Base-by-base conservation (phyloP, 2,888 invertebrate genomes). In the Drosophila tanythrix region DNA sequence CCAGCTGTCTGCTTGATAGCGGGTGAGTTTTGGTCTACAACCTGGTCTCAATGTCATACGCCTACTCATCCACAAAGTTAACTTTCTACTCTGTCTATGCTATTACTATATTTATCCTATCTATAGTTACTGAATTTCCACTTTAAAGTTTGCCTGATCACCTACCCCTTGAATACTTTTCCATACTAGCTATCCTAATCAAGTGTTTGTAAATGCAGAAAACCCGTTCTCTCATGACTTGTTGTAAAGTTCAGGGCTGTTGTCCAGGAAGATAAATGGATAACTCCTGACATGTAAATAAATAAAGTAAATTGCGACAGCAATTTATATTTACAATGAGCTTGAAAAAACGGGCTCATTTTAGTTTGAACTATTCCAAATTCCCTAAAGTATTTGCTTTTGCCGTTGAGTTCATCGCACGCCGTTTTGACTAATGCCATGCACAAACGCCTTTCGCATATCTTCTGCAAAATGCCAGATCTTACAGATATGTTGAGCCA, bases 1-100 rank as follows among this genome's bases (percentile, higher is more conserved):
- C 92, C 93, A 93, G 93, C 93, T 93, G 93, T 93, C 93, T 93
- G 86, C 93, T 93, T 88, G 93, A 93, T 93, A 93, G 93, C 93
- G 93, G 93, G 93, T 93, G 93, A 93, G 93, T 93, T 89, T 76
- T 74, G 74, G 80, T 76, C 80, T 46, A 63, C 25, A 53, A 33
- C 61, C 61, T 64, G 36, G 59, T 13, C 31, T 51, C 51, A 43
- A 43, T 50, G 13, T 64, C 51, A 38, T 56, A 55, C 51, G 18
- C 18, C 61, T 59, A 48, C 48, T 40, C 35, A 40, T 18, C 27
- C 25, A 53, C 55, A 76, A 71, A 55, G 61, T 71, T 63, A 11
- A 43, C 51, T 50, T 46, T 33, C 62, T 56, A 74, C 27, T 66
- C 33, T 79, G 64, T 61, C 74, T 70, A 74, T 62, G 51, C 70